phyloP scores from a whole-genome alignment of 1,140 invertebrate genomes.

The Drosophila lowei region DNA sequence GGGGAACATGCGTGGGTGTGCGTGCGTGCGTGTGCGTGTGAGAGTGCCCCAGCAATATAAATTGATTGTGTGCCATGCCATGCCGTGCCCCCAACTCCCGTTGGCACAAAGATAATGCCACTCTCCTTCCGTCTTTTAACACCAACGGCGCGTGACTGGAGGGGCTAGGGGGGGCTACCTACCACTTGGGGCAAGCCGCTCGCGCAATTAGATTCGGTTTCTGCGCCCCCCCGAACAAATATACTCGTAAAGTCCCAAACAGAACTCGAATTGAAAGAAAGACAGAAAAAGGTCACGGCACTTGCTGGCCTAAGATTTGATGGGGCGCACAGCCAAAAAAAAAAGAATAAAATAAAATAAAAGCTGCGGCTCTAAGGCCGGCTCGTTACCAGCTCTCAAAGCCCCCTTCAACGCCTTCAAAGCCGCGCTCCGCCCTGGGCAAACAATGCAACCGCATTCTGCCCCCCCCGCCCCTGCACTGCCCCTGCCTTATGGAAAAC shows the following conservation, averaged over 20 bases:
- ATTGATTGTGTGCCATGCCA: constrained; percentile 45
- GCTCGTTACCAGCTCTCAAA: background rate
- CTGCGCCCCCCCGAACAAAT: constrained; percentile 31
- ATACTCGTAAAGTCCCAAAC: constrained; percentile 17
- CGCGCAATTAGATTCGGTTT: constrained; percentile 66
- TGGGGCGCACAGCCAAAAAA: constrained; percentile 54
- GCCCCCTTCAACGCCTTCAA: constrained; percentile 30
- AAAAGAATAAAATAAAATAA: background rate
- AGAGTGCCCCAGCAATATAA: constrained; percentile 27
- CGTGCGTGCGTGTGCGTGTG: constrained; percentile 16
- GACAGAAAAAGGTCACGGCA: constrained; percentile 76
- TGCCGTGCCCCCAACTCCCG: background rate
- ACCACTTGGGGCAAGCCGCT: constrained; percentile 39
- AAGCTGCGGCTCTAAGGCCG: background rate
- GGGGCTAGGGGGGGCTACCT: background rate
- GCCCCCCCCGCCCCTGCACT: constrained; percentile 6
- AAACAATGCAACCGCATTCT: constrained; percentile 29
- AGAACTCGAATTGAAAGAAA: constrained; percentile 58
- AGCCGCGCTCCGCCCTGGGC: constrained; percentile 62
- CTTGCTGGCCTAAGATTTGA: constrained; percentile 69
- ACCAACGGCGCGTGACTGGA: constrained; percentile 51
- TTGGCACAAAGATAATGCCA: constrained; percentile 46
- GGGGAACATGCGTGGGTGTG: constrained; percentile 31
- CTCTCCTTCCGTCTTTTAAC: constrained; percentile 40
- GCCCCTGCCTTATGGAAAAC: background rate